Conservation (phyloP, 2,888 invertebrate species). For the Metallyticus violacea region DNA sequence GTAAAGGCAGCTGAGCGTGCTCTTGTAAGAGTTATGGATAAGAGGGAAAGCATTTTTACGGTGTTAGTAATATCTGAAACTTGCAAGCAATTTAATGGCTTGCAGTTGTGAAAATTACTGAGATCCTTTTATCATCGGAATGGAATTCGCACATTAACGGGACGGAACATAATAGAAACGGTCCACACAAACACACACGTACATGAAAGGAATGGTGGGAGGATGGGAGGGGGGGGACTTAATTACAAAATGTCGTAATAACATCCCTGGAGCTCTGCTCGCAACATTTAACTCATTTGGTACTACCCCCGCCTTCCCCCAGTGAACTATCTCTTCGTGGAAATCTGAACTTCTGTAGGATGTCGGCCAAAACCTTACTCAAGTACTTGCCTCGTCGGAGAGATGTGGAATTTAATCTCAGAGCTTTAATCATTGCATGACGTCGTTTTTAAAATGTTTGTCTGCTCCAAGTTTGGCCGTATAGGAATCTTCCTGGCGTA, state of each 20-base stretch:
- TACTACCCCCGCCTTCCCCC: too few species aligned
- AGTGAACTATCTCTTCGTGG: neutral
- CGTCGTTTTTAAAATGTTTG: neutral
- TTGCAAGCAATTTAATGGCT: neutral
- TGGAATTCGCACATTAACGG: neutral
- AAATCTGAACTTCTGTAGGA: neutral
- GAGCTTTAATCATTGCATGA: neutral
- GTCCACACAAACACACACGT: neutral
- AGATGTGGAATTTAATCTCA: neutral
- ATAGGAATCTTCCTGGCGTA: neutral
- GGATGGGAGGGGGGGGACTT: neutral
- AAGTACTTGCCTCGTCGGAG: too few species aligned
- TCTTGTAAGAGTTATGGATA: neutral
- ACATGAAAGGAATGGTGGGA: neutral
- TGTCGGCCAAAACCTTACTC: neutral
- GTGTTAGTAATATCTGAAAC: neutral
- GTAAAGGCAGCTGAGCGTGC: neutral
- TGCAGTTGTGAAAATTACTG: neutral
- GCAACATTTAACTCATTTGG: constrained; percentile 3
- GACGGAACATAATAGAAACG: neutral
- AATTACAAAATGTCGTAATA: constrained; percentile 13
- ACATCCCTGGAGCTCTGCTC: neutral
- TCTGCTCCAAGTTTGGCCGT: neutral
- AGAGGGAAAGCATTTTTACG: neutral
- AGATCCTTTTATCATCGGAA: neutral